Conservation (phyloP, 1,140 invertebrate species). For the Euura lappo region DNA sequence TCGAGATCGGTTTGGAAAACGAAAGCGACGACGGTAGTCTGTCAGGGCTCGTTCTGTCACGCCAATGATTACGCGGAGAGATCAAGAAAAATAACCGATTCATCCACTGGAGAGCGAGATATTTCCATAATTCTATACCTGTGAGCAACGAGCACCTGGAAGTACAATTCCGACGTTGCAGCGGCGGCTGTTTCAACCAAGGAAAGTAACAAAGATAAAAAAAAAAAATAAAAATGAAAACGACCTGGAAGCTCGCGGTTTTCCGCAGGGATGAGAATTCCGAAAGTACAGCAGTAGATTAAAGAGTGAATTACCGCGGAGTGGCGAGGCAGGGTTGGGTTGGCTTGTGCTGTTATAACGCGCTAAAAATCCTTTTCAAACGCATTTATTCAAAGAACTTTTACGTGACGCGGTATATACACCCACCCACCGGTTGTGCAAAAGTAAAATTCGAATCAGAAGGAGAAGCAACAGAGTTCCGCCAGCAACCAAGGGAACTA, state of each 20-base stretch:
- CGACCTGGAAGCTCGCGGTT: not conserved
- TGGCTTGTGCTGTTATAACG: not conserved
- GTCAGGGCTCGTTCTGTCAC: too few species aligned
- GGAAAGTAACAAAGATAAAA: not conserved
- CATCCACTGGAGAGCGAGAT: too few species aligned
- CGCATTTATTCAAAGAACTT: not conserved
- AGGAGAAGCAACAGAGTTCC: slow-evolving; percentile 11
- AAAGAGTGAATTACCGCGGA: not conserved
- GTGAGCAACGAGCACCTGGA: too few species aligned
- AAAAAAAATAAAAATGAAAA: not conserved
- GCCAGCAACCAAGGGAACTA: slow-evolving; percentile 18
- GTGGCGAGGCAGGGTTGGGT: not conserved
- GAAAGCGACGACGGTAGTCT: too few species aligned
- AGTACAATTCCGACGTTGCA: not conserved
- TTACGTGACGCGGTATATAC: not conserved
- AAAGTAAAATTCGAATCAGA: slow-evolving; percentile 20
- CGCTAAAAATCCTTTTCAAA: not conserved
- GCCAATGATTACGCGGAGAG: too few species aligned
- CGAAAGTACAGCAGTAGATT: not conserved
- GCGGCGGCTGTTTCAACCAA: too few species aligned
- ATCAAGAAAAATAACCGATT: too few species aligned
- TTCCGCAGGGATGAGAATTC: not conserved
- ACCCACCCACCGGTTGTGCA: not conserved
- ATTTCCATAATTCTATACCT: too few species aligned
- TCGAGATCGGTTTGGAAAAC: not conserved